These are phyloP conservation scores for Cataglyphis albicans DNA, from an alignment of 2,888 invertebrate genomes.

Conservation along the genomic window DNA sequence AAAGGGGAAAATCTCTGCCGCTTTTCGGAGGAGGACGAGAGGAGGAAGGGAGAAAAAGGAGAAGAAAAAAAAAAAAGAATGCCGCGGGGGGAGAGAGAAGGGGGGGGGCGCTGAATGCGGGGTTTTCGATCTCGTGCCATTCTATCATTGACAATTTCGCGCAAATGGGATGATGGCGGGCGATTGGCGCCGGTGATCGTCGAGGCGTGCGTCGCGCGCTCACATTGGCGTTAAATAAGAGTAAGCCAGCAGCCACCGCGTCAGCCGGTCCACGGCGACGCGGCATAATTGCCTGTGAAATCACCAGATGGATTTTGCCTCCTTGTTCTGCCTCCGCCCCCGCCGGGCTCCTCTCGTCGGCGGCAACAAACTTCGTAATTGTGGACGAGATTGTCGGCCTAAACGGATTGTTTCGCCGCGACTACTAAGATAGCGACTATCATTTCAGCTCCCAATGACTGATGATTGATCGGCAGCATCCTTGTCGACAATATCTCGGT, in stretches of 20 bases:
- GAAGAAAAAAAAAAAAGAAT: constrained; percentile 47
- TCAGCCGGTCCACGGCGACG: constrained; percentile 58
- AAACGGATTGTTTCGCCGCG: constrained; percentile 43
- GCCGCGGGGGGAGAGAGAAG: constrained; percentile 46
- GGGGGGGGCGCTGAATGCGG: constrained; percentile 73
- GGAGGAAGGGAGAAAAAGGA: not conserved
- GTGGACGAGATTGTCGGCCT: constrained; percentile 50
- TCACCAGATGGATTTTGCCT: constrained; percentile 83
- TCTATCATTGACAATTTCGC: constrained; percentile 85
- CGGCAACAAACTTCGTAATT: constrained; percentile 55
- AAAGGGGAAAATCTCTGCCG: not conserved
- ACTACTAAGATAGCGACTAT: constrained; percentile 27
- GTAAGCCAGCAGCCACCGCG: constrained; percentile 80
- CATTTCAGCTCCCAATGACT: not conserved
- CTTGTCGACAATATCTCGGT: not conserved
- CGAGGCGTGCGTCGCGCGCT: constrained; percentile 88
- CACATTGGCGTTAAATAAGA: constrained; percentile 91
- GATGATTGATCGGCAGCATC: not conserved
- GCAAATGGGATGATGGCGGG: constrained; percentile 86
- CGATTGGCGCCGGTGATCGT: constrained; percentile 80
- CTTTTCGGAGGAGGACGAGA: not conserved
- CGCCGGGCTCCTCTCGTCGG: constrained; percentile 15
- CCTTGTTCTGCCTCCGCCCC: constrained; percentile 78
- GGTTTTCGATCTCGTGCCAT: constrained; percentile 84
- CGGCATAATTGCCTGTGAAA: constrained; percentile 85